Percentiles rank a stretch among this genome's conserved stretches.
Conservation (phyloP, 2,888 invertebrate species). For the Athripsodes cinereus region DNA sequence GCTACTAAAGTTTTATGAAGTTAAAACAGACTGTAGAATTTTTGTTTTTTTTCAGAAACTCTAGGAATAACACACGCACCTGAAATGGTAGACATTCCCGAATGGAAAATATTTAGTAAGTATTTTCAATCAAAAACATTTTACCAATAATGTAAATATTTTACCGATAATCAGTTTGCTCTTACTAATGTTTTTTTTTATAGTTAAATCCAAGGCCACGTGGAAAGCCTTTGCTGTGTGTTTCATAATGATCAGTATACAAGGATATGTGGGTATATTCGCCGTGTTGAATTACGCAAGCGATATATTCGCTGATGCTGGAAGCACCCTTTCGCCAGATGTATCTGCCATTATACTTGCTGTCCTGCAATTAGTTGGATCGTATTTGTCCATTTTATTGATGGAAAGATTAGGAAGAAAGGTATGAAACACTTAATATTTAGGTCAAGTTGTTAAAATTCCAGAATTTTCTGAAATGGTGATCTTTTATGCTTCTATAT, state of each 20-base stretch:
- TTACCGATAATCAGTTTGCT: too few relatives aligned
- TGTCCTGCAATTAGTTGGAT: slow-evolving; percentile 13
- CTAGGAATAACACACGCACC: not conserved
- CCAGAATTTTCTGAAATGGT: too few relatives aligned
- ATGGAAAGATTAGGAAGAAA: slow-evolving; percentile 21
- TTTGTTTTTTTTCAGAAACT: not conserved
- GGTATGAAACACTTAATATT: too few relatives aligned
- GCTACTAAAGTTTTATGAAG: too few relatives aligned
- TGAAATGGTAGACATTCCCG: not conserved
- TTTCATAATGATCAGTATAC: slow-evolving; percentile 31
- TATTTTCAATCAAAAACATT: not conserved
- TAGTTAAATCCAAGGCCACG: slow-evolving; percentile 29
- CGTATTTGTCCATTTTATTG: slow-evolving; percentile 15
- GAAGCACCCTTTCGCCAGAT: slow-evolving; percentile 16
- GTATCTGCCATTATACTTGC: slow-evolving; percentile 14
- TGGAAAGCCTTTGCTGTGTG: slow-evolving; percentile 30
- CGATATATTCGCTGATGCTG: slow-evolving; percentile 28
- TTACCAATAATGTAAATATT: too few relatives aligned
- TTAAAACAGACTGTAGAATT: too few relatives aligned
- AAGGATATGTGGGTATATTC: slow-evolving; percentile 35
- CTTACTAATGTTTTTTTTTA: slow-evolving; percentile 1
- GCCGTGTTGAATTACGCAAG: slow-evolving; percentile 34
- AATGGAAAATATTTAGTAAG: slow-evolving; percentile 6
- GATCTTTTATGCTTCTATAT: too few relatives aligned
- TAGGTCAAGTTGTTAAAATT: too few relatives aligned